These are phyloP conservation scores for Chymomyza procnemis DNA, from an alignment of 2,888 invertebrate species.

Conservation along the genomic window DNA sequence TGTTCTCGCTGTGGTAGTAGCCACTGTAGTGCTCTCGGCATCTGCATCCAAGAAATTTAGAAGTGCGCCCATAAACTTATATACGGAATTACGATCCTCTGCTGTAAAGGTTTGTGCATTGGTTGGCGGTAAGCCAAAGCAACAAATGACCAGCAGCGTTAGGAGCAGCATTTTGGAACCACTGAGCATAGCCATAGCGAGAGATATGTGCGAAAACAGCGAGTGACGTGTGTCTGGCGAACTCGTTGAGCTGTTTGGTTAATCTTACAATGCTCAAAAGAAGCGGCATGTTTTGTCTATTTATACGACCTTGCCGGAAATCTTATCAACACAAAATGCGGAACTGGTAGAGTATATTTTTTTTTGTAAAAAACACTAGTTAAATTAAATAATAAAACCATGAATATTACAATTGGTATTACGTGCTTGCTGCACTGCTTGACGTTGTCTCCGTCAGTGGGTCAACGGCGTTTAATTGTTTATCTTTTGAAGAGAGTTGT, in stretches of 20 bases:
- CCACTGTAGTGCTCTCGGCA: conserved; percentile 27
- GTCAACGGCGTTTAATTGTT: not conserved
- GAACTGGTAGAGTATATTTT: conserved; percentile 35
- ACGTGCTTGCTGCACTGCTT: not conserved
- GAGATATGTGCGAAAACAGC: not conserved
- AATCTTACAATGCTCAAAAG: conserved; percentile 8
- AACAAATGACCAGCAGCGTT: not conserved
- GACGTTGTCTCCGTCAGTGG: not conserved
- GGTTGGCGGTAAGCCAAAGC: not conserved
- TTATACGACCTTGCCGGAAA: conserved; percentile 44
- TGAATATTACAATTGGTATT: not conserved
- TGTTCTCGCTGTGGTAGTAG: conserved; percentile 1
- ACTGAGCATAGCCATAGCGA: not conserved
- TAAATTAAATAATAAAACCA: not conserved
- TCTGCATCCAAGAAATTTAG: conserved; percentile 53
- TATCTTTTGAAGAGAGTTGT: not conserved
- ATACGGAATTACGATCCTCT: conserved; percentile 50
- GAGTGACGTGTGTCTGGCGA: not conserved
- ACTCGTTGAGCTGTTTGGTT: conserved; percentile 10
- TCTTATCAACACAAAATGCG: conserved; percentile 39
- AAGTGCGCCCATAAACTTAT: conserved; percentile 48
- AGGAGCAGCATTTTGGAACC: not conserved
- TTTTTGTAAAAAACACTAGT: not conserved
- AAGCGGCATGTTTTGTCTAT: conserved; percentile 24
- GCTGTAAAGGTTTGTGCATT: conserved; percentile 44